These are phyloP conservation scores for Dynastes grantii DNA, from an alignment of 2,888 invertebrate genomes.

Conservation along the genomic window DNA sequence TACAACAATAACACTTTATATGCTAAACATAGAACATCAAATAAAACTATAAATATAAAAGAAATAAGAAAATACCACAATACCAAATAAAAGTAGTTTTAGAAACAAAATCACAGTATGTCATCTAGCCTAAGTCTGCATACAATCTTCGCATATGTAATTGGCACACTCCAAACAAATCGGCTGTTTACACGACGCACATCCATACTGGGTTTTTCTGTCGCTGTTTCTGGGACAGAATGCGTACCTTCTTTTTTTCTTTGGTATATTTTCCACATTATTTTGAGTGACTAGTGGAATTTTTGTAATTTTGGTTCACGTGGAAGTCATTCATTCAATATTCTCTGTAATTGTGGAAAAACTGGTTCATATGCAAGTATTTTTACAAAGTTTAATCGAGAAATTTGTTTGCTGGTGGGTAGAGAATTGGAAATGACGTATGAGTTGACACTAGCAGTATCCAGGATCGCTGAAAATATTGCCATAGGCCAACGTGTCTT, in stretches of 20 bases:
- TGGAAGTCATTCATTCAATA: not conserved
- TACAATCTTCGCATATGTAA: too few relatives aligned
- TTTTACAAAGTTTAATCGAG: not conserved
- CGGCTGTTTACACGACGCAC: not conserved
- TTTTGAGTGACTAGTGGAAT: not conserved
- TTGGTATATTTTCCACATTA: not conserved
- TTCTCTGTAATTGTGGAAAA: not conserved
- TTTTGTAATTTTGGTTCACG: not conserved
- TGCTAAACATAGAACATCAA: too few relatives aligned
- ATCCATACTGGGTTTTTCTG: not conserved
- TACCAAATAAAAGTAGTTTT: too few relatives aligned
- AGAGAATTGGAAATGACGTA: not conserved
- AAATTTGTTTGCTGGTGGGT: not conserved
- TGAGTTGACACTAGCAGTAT: constrained; percentile 10
- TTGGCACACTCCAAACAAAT: too few relatives aligned
- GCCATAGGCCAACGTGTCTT: too few relatives aligned
- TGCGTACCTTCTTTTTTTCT: not conserved
- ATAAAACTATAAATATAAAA: too few relatives aligned
- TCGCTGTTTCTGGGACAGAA: not conserved
- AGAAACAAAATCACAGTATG: too few relatives aligned
- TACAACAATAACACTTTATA: too few relatives aligned
- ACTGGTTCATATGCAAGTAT: not conserved
- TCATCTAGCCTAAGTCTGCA: too few relatives aligned
- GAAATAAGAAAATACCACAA: too few relatives aligned
- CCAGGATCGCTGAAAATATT: not conserved